Evolutionary conservation across 2,888 invertebrate genomes (phyloP).

Genomic region (Phyllotreta cruciferae): DNA sequence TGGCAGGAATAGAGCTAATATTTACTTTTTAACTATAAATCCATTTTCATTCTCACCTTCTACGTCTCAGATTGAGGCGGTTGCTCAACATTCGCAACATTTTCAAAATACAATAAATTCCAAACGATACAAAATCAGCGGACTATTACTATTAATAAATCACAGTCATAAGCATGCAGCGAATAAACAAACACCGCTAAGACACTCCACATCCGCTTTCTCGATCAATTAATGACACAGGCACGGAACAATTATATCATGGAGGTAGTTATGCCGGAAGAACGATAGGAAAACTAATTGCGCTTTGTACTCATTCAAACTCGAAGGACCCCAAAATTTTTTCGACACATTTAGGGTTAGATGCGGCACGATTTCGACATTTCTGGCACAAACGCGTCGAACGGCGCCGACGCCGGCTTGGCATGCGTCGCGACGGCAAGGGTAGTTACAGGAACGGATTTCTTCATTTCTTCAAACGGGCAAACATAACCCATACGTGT

Average conservation of each 20-base stretch:
- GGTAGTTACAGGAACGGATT: slow-evolving; percentile 4
- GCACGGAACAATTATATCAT: no score
- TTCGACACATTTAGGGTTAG: slow-evolving; percentile 27
- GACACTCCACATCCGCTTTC: background rate
- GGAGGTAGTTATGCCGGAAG: slow-evolving; percentile 3
- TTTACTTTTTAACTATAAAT: background rate
- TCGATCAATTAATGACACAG: background rate
- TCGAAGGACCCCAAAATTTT: slow-evolving; percentile 3
- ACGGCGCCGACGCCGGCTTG: slow-evolving; percentile 21
- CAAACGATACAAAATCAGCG: slow-evolving; percentile 8
- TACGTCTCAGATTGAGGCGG: slow-evolving; percentile 53
- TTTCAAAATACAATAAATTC: no score
- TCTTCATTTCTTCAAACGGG: no score
- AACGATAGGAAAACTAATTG: background rate
- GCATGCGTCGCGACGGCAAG: slow-evolving; percentile 22
- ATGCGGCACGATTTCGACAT: slow-evolving; percentile 22
- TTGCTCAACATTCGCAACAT: slow-evolving; percentile 54
- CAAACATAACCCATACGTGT: no score
- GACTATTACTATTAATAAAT: slow-evolving; percentile 16
- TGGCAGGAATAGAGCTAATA: slow-evolving; percentile 2
- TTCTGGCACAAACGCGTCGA: slow-evolving; percentile 4
- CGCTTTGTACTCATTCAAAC: no score
- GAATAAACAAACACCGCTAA: slow-evolving; percentile 10
- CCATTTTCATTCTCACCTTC: slow-evolving; percentile 49
- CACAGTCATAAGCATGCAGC: slow-evolving; percentile 3